A percentile compares a stretch with the other conserved stretches of the same genome.
Evolutionary conservation across 2,113 vertebrate genomes (phyloP).

Genomic region (Polypterus bichir): DNA sequence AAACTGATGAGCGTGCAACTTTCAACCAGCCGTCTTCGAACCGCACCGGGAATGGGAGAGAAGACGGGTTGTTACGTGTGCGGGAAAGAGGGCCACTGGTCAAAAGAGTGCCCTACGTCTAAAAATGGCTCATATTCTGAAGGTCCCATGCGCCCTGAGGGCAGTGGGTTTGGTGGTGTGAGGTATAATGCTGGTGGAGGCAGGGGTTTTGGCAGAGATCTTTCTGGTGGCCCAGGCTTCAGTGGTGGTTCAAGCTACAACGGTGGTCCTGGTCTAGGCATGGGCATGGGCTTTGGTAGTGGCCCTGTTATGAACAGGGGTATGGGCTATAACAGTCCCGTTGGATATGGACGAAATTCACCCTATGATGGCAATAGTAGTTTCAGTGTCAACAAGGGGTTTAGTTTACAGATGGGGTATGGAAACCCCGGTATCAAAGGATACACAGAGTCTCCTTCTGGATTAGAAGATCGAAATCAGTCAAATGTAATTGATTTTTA

Average conservation of each 20-base stretch:
- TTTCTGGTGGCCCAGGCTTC: constrained; percentile 30
- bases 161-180: neutral
- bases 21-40: constrained; percentile 59
- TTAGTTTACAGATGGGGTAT: constrained; percentile 39
- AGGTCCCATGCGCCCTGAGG: neutral
- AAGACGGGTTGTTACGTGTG: constrained; percentile 64
- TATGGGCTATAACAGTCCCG: constrained; percentile 50
- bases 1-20: constrained; percentile 66
- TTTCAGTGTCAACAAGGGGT: constrained; percentile 32
- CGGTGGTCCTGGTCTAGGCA: constrained; percentile 28
- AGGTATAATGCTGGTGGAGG: neutral
- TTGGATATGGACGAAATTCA: constrained; percentile 58
- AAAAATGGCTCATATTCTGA: neutral
- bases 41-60: constrained; percentile 63
- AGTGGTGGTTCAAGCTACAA: constrained; percentile 40
- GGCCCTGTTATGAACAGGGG: constrained; percentile 42
- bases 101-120: constrained; percentile 57
- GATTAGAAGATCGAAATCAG: constrained; percentile 77
- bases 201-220: neutral
- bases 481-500: constrained; percentile 88
- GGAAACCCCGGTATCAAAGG: constrained; percentile 61
- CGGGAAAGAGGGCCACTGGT: constrained; percentile 66
- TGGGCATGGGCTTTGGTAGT: constrained; percentile 41
- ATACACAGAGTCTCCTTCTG: constrained; percentile 70
- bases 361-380: constrained; percentile 64